phyloP scores from a whole-genome alignment of 2,797 vertebrate species.

The Pteropus rufus region DNA sequence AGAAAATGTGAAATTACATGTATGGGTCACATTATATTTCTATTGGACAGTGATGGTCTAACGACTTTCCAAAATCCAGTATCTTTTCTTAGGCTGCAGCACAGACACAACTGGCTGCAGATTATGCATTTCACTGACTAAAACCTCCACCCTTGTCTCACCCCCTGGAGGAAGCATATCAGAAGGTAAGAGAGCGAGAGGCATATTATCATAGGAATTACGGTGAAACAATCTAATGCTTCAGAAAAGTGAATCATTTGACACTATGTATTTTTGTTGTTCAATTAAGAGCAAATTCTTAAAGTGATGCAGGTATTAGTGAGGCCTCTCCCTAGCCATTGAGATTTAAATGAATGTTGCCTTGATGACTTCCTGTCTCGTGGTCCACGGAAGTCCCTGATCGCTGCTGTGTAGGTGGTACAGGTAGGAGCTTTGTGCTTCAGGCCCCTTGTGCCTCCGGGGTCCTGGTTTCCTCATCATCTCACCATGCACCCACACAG shows the following conservation, averaged over 20 bases:
- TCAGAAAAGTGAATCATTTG: not conserved
- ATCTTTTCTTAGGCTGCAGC: no score
- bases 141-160: not conserved
- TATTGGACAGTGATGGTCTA: not conserved
- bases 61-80: not conserved
- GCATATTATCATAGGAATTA: not conserved
- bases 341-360: not conserved
- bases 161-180: not conserved
- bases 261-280: not conserved
- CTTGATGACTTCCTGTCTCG: not conserved
- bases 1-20: not conserved
- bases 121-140: not conserved
- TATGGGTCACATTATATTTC: not conserved
- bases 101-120: not conserved
- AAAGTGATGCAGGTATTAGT: not conserved
- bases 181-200: not conserved
- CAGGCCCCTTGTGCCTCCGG: not conserved
- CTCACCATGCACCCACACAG: rapidly evolving
- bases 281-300: not conserved
- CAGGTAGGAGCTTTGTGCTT: not conserved
- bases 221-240: not conserved
- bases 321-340: not conserved
- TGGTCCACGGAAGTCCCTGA: no score
- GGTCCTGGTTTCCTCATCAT: not conserved
- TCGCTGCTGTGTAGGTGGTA: not conserved